A percentile compares a stretch with the other conserved stretches of the same genome.
phyloP scores from a whole-genome alignment of 2,113 vertebrate genomes.

The Balaenoptera acutorostrata region DNA sequence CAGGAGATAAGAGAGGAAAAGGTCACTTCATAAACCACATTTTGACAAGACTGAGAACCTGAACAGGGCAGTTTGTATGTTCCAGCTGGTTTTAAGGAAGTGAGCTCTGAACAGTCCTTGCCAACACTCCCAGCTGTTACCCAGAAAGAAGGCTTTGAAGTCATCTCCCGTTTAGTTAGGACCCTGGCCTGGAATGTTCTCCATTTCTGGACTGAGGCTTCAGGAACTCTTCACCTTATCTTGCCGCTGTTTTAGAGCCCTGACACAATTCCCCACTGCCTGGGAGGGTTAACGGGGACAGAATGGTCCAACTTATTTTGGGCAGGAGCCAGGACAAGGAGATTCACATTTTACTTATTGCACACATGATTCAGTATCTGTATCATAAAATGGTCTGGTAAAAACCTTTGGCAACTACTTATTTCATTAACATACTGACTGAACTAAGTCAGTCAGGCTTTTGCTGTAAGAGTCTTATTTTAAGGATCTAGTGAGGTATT shows the following conservation, averaged over 20 bases:
- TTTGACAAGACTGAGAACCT: background rate
- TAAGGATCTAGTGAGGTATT: background rate
- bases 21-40: background rate
- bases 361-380: background rate
- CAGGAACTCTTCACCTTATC: background rate
- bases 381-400: background rate
- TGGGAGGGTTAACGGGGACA: background rate
- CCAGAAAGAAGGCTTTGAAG: constrained; percentile 18
- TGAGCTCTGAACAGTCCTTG: background rate
- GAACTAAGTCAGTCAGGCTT: background rate
- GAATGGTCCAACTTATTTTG: background rate
- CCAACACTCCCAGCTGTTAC: background rate
- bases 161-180: background rate
- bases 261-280: background rate
- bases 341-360: background rate
- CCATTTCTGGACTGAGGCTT: background rate
- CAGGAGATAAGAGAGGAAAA: background rate
- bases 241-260: background rate
- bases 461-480: background rate
- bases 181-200: background rate
- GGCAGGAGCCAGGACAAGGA: background rate
- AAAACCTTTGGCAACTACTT: background rate
- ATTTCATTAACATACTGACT: background rate
- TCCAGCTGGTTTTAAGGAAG: background rate
- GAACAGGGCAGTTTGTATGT: background rate